Conservation (phyloP, 2,888 invertebrate species). For the Agrotis ipsilon region DNA sequence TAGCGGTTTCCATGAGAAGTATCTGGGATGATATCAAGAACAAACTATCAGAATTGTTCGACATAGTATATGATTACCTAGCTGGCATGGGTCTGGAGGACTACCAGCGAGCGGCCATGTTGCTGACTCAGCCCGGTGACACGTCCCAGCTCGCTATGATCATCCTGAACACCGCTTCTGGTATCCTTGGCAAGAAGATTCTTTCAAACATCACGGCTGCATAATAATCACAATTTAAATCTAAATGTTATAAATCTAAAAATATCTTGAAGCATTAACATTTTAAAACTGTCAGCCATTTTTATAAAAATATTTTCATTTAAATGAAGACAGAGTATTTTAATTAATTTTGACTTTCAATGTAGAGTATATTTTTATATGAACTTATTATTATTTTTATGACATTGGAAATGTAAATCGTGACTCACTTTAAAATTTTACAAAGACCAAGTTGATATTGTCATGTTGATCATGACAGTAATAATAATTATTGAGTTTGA, state of each 20-base stretch:
- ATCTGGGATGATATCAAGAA: slow-evolving; percentile 82
- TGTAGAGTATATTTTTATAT: slow-evolving; percentile 6
- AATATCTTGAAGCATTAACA: not conserved
- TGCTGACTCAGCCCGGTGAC: slow-evolving; percentile 71
- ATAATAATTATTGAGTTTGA: not conserved
- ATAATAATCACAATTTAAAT: slow-evolving; percentile 44
- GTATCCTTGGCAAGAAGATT: slow-evolving; percentile 80
- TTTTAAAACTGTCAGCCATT: not conserved
- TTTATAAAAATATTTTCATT: slow-evolving; percentile 18
- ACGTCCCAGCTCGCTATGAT: slow-evolving; percentile 77
- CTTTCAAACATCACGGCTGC: slow-evolving; percentile 76
- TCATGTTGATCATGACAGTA: slow-evolving; percentile 40
- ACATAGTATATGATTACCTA: slow-evolving; percentile 85
- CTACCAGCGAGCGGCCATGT: slow-evolving; percentile 78
- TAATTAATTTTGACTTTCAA: slow-evolving; percentile 32
- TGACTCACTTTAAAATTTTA: slow-evolving; percentile 7
- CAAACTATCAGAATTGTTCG: slow-evolving; percentile 79
- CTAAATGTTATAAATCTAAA: no score
- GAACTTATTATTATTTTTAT: not conserved
- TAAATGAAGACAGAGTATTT: slow-evolving; percentile 58
- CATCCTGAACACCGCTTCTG: slow-evolving; percentile 78
- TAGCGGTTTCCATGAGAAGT: slow-evolving; percentile 85
- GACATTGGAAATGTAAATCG: slow-evolving; percentile 40
- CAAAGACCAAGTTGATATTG: slow-evolving; percentile 1
- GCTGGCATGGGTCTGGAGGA: slow-evolving; percentile 83